Conservation (phyloP, 2,113 vertebrate species). For the Siphamia tubifer region DNA sequence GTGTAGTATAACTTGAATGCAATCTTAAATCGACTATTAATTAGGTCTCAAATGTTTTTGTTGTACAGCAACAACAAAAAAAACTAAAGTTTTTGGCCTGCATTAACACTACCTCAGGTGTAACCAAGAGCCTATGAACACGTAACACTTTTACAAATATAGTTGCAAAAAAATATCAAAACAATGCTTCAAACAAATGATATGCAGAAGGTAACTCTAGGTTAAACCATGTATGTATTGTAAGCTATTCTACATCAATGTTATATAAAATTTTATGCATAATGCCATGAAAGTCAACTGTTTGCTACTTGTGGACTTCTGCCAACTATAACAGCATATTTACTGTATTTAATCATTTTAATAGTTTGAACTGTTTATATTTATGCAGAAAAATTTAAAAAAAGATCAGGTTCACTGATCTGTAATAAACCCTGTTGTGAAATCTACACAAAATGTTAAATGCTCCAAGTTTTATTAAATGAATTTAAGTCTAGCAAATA, state of each 20-base stretch:
- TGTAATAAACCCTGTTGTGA: slow-evolving; percentile 6
- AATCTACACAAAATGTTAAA: slow-evolving; percentile 1
- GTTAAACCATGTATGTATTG: background rate
- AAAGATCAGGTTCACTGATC: background rate
- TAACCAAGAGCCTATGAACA: slow-evolving; percentile 36
- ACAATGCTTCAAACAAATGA: background rate
- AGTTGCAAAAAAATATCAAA: background rate
- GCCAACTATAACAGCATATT: slow-evolving; percentile 5
- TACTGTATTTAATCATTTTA: background rate
- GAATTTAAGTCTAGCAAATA: background rate
- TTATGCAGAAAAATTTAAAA: background rate
- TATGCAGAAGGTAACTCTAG: background rate
- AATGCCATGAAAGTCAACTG: slow-evolving; percentile 12
- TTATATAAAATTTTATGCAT: background rate
- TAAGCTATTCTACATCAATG: background rate
- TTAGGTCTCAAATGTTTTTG: background rate
- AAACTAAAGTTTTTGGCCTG: slow-evolving; percentile 47
- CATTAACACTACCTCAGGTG: slow-evolving; percentile 75
- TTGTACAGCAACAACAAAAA: slow-evolving; percentile 7
- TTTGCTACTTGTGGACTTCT: slow-evolving; percentile 31
- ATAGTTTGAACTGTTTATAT: background rate
- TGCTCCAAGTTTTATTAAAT: background rate
- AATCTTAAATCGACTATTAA: background rate
- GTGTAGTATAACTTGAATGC: background rate
- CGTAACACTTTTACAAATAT: background rate